A percentile compares a stretch with the other conserved stretches of the same genome.
Conservation (phyloP, 1,140 invertebrate genomes). For the Oedothorax gibbosus region DNA sequence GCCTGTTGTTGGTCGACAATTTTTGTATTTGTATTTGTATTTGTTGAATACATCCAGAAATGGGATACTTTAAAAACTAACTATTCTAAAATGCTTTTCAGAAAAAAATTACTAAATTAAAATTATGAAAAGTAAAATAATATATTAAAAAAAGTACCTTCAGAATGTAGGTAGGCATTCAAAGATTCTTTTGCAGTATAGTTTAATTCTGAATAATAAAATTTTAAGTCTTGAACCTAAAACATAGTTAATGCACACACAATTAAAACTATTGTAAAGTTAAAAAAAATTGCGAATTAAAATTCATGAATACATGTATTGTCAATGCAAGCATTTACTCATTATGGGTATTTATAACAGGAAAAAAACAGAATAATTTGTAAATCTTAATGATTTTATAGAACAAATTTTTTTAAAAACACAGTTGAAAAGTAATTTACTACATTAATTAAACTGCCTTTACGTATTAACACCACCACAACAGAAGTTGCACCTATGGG, state of each 20-base stretch:
- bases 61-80: too few relatives aligned
- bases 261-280: not conserved
- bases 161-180: conserved; percentile 79
- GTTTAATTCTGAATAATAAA: conserved; percentile 72
- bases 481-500: too few relatives aligned
- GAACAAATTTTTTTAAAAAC: too few relatives aligned
- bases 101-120: too few relatives aligned
- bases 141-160: conserved; percentile 67
- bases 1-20: too few relatives aligned
- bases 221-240: conserved; percentile 48
- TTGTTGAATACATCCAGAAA: not conserved
- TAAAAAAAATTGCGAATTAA: not conserved
- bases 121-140: too few relatives aligned
- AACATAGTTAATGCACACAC: not conserved
- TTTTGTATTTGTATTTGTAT: too few relatives aligned
- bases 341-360: not conserved
- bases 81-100: too few relatives aligned
- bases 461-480: too few relatives aligned
- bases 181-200: conserved; percentile 90
- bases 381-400: too few relatives aligned
- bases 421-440: too few relatives aligned
- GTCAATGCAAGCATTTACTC: not conserved
- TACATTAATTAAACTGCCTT: too few relatives aligned
- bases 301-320: not conserved
- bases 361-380: not conserved